Evolutionary conservation across 2,113 vertebrate genomes (phyloP), one percentile per base, ranked within the genome.

Genomic region (Platichthys stellatus): DNA sequence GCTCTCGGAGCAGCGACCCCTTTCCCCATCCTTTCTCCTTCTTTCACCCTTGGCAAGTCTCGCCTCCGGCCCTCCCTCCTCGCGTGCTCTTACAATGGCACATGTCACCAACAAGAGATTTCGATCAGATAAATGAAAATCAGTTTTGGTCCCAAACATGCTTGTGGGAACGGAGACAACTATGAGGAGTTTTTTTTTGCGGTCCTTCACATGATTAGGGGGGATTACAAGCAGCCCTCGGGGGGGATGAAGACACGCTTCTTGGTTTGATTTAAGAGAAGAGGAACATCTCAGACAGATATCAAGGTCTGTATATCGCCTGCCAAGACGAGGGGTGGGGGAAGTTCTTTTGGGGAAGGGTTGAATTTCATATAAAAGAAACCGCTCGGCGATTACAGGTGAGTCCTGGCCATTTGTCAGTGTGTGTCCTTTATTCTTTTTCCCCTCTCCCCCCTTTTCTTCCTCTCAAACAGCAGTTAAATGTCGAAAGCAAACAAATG

Each of bases 401-500:
- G 85, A 90, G 78, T 76, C 58, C 56, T 18, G 81, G 69, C 69
- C 74, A 5, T 82, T 86, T 85, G 63, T 82, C 72, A 68, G 62
- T 53, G 40, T 66, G 63, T 38, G 38, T 73, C 54, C 67, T 69
- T 69, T 47, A 69, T 60, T 63, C 68, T 56, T 60, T 58, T 23
- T n/a, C 28, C 0, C 11, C 24, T 26, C 11, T 5, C 1, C 26
- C 18, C 2, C 70, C 62, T 69, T 65, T 74, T 20, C 59, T 57
- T 73, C 56, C 53, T 84, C 73, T 71, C 76, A 88, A 93, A 87
- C 72, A 86, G 83, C 79, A 80, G 83, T 87, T 88, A 91, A 87
- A 88, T 75, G 74, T 88, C 76, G 56, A 90, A 87, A 74, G 82
- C 81, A 93, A 93, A 93, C 83, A 93, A 94, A 93, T 87, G 74